A percentile compares a stretch with the other conserved stretches of the same genome.
These are phyloP conservation scores for Seladonia tumulorum DNA, from an alignment of 2,888 invertebrate genomes.

Conservation along the genomic window DNA sequence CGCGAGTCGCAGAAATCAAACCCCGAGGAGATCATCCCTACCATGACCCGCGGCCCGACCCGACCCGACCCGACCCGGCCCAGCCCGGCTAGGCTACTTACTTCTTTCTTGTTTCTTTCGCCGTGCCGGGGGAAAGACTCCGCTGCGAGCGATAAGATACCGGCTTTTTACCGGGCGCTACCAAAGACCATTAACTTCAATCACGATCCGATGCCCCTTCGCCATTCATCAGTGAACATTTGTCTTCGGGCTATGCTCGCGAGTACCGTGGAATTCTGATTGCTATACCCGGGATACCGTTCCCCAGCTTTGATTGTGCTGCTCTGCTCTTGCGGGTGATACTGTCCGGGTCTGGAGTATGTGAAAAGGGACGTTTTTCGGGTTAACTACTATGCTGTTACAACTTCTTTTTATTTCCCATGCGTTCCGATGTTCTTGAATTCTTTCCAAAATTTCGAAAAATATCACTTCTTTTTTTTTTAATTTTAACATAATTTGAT, in stretches of 20 bases:
- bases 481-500: not conserved
- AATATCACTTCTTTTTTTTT: not conserved
- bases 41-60: conserved; percentile 1
- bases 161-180: conserved; percentile 20
- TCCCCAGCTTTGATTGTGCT: not conserved
- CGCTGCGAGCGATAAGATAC: conserved; percentile 34
- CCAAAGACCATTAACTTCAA: conserved; percentile 47
- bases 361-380: not conserved
- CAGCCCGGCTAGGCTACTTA: conserved; percentile 43
- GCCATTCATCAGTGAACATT: conserved; percentile 37
- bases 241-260: conserved; percentile 27
- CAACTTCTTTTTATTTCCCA: not conserved
- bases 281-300: not conserved
- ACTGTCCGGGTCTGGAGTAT: not conserved
- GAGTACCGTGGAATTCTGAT: not conserved
- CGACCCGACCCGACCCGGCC: not conserved
- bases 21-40: conserved; percentile 48
- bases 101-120: conserved; percentile 24
- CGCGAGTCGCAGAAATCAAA: conserved; percentile 65
- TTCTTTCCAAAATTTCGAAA: not conserved
- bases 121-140: conserved; percentile 19
- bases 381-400: not conserved
- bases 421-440: not conserved
- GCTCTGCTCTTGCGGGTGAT: not conserved
- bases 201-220: conserved; percentile 27